Percentiles rank a stretch among this genome's conserved stretches.
These are phyloP conservation scores for Eilema caniola DNA, from an alignment of 2,888 invertebrate genomes.

Conservation along the genomic window DNA sequence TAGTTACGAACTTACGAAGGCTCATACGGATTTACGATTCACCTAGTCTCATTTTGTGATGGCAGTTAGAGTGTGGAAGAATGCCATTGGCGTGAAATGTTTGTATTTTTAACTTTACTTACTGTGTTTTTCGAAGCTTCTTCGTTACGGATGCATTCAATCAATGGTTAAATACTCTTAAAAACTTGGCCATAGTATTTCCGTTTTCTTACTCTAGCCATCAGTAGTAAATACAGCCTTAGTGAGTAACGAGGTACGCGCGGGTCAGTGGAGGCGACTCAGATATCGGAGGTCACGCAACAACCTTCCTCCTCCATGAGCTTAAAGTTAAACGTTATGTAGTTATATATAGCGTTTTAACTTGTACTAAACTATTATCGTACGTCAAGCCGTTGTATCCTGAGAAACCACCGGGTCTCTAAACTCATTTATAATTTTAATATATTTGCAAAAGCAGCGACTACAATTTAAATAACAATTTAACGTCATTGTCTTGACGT, in stretches of 20 bases:
- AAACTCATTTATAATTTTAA: constrained; percentile 2
- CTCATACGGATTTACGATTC: constrained; percentile 55
- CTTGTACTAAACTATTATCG: background rate
- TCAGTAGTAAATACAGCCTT: too few relatives aligned
- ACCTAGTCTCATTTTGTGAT: constrained; percentile 55
- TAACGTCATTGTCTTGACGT: background rate
- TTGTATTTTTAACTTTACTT: too few relatives aligned
- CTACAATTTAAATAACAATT: background rate
- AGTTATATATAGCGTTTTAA: background rate
- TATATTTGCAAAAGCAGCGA: background rate
- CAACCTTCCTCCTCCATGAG: too few relatives aligned
- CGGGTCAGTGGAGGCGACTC: too few relatives aligned
- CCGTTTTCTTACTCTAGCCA: too few relatives aligned
- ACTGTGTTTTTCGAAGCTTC: too few relatives aligned
- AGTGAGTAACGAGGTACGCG: too few relatives aligned
- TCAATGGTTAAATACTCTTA: too few relatives aligned
- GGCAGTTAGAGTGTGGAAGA: constrained; percentile 38
- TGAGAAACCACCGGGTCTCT: background rate
- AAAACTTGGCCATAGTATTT: too few relatives aligned
- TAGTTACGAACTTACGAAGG: constrained; percentile 38
- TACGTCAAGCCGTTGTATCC: background rate
- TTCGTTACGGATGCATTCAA: too few relatives aligned
- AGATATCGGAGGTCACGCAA: too few relatives aligned
- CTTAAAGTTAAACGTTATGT: too few relatives aligned
- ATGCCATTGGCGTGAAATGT: constrained; percentile 39